phyloP scores from a whole-genome alignment of 2,113 vertebrate species.

The Siphamia tubifer region DNA sequence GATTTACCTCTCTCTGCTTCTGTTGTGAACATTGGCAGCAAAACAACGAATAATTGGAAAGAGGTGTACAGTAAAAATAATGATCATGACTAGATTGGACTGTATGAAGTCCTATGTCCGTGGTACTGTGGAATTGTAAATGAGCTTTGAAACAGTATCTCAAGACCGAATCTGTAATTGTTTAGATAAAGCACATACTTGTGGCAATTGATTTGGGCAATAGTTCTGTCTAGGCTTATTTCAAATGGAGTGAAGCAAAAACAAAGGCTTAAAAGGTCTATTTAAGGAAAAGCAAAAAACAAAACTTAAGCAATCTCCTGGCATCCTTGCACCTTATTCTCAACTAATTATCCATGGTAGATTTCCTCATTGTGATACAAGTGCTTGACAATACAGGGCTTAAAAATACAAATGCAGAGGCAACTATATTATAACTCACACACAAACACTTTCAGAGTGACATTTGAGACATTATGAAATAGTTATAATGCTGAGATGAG shows the following conservation, averaged over 20 bases:
- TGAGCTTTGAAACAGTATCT: not conserved
- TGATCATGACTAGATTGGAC: conserved; percentile 31
- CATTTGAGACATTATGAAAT: conserved; percentile 63
- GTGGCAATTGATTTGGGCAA: conserved; percentile 9
- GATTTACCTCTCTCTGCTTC: conserved; percentile 52
- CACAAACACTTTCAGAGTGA: conserved; percentile 43
- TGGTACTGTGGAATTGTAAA: not conserved
- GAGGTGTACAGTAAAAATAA: conserved; percentile 21
- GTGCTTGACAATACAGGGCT: conserved; percentile 48
- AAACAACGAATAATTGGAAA: conserved; percentile 30
- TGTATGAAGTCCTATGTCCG: not conserved
- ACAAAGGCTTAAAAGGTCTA: conserved; percentile 41
- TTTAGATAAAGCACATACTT: conserved; percentile 13
- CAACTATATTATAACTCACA: conserved; percentile 21
- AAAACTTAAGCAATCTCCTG: conserved; percentile 54
- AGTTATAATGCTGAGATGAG: conserved; percentile 51
- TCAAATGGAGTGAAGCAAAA: conserved; percentile 7
- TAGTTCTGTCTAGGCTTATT: not conserved
- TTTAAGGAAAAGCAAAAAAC: not conserved
- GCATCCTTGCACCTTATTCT: conserved; percentile 60
- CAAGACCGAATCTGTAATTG: not conserved
- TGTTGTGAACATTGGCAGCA: conserved; percentile 55
- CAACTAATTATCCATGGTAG: conserved; percentile 67
- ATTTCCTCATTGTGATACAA: conserved; percentile 71
- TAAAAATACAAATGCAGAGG: conserved; percentile 50